phyloP scores from a whole-genome alignment of 2,888 invertebrate genomes.

The Teinopalpus imperialis region DNA sequence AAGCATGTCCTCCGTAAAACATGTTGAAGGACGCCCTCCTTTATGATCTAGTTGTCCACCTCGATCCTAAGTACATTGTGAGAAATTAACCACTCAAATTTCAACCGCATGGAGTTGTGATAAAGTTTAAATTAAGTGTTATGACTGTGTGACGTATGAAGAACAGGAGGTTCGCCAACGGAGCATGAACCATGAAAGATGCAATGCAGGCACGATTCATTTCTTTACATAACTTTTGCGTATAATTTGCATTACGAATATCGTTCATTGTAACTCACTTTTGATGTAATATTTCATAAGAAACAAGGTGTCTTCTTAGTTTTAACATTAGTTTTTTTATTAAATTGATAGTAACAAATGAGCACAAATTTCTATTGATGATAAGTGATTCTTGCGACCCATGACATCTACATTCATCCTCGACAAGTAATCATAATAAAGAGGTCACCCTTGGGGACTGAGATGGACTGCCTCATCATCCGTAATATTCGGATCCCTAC shows the following conservation, averaged over 20 bases:
- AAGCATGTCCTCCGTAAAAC: slow-evolving; percentile 61
- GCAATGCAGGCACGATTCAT: slow-evolving; percentile 27
- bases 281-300: background rate
- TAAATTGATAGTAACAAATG: too few relatives aligned
- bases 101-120: slow-evolving; percentile 23
- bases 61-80: slow-evolving; percentile 39
- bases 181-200: slow-evolving; percentile 73
- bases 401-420: too few relatives aligned
- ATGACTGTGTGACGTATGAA: slow-evolving; percentile 46
- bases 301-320: too few relatives aligned
- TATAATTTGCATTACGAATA: slow-evolving; percentile 21
- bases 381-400: too few relatives aligned
- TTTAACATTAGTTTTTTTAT: too few relatives aligned
- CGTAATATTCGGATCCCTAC: too few relatives aligned
- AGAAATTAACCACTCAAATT: slow-evolving; percentile 22
- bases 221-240: slow-evolving; percentile 27
- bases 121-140: slow-evolving; percentile 43
- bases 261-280: background rate
- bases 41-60: slow-evolving; percentile 71
- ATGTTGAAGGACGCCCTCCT: slow-evolving; percentile 70
- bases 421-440: too few relatives aligned
- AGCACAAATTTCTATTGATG: too few relatives aligned
- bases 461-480: too few relatives aligned
- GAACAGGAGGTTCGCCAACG: slow-evolving; percentile 59
- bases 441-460: too few relatives aligned